Base-by-base conservation (phyloP, 2,113 vertebrate species). In the Morone chrysops region DNA sequence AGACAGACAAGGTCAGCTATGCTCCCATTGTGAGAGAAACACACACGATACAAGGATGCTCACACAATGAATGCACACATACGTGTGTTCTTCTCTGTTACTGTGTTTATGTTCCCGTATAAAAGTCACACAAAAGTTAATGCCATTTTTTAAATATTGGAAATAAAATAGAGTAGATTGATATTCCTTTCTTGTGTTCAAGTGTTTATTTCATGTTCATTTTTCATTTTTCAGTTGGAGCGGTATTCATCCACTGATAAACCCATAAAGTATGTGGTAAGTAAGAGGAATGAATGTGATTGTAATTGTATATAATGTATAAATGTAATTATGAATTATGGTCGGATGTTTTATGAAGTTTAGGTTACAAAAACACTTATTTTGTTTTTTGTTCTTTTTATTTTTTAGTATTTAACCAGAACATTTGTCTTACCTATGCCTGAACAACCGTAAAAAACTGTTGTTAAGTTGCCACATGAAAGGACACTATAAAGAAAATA, bases 1-100 rank as follows among this genome's bases (percentile, higher is more conserved):
- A 77, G 88, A 75, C 61, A 51, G 68, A 90, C 85, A 69, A 87
- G 81, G 86, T 88, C 78, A 87, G 65, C 84, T 84, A 93, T 90
- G 85, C 31, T 20, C 8, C 45, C 79, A 68, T 22, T 82, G 78
- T 65, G 70, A 53, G 65, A 60, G 40, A 40, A 5, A 63, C 61
- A 70, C 81, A 69, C 18, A 70, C 16, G 57, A 75, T 9, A 61
- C 48, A 66, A 6, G 20, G 72, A 71, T 22, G n/a, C 53, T 45
- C 18, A 73, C 48, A 48, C 36, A 60, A 12, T 59, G 20, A 38
- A 53, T 0, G 2, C 43, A 12, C 61, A 75, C 78, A 59, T 25
- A 71, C 61, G 31, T 31, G 31, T 25, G 5, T 8, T 51, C 51
- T 25, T 31, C 36, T n/a, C 41, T 51, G 47, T 31, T 0, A 9